These are phyloP conservation scores for Cacatua alba DNA, from an alignment of 2,113 vertebrate genomes.

Conservation along the genomic window DNA sequence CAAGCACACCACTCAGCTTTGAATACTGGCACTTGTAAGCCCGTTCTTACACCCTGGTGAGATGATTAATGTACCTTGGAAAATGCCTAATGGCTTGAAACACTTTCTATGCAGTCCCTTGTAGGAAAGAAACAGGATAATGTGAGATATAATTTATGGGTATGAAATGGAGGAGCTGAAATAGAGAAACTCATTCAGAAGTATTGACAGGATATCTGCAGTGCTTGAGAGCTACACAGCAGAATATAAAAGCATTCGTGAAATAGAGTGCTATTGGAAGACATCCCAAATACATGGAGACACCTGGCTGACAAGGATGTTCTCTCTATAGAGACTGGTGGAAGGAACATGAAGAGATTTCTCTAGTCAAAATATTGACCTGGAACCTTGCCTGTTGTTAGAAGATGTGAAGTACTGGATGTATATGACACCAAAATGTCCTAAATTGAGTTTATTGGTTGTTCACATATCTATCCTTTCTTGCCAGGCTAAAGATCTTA, in stretches of 20 bases:
- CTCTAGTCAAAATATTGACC: background rate
- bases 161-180: background rate
- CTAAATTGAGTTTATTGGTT: background rate
- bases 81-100: conserved; percentile 11
- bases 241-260: background rate
- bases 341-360: background rate
- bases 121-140: background rate
- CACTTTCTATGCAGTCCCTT: background rate
- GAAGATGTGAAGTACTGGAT: background rate
- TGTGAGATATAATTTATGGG: background rate
- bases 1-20: background rate
- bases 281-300: background rate
- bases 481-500: background rate
- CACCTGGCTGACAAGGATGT: background rate
- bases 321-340: background rate
- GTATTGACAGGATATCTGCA: background rate
- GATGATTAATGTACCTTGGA: conserved; percentile 31
- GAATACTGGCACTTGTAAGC: conserved; percentile 1
- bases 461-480: background rate
- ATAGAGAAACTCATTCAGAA: background rate
- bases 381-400: background rate
- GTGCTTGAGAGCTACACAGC: background rate
- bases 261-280: background rate
- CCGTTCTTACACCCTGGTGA: background rate
- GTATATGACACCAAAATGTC: background rate